phyloP scores from a whole-genome alignment of 2,888 invertebrate genomes.

The Athripsodes cinereus region DNA sequence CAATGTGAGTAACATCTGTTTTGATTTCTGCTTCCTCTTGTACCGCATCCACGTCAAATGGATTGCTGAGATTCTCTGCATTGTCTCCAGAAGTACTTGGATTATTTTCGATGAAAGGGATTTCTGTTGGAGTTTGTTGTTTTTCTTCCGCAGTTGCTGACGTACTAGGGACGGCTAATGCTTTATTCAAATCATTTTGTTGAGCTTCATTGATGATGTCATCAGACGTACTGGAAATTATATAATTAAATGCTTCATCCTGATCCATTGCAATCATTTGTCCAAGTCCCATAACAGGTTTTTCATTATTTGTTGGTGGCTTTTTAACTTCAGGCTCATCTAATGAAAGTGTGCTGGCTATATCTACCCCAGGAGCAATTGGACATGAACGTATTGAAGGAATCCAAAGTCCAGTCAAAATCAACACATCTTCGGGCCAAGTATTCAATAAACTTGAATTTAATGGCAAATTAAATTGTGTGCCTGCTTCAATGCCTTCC shows the following conservation, averaged over 20 bases:
- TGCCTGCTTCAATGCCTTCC: slow-evolving; percentile 68
- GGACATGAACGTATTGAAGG: slow-evolving; percentile 73
- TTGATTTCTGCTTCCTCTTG: slow-evolving; percentile 34
- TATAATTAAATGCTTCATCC: slow-evolving; percentile 67
- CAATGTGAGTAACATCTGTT: slow-evolving; percentile 37
- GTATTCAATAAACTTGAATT: slow-evolving; percentile 84
- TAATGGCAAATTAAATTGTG: slow-evolving; percentile 67
- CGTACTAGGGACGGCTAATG: background rate
- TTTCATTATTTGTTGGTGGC: background rate
- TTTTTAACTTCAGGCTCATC: slow-evolving; percentile 40
- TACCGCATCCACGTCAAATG: slow-evolving; percentile 36
- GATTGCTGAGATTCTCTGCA: slow-evolving; percentile 20
- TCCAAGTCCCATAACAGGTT: slow-evolving; percentile 42
- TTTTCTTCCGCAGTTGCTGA: background rate
- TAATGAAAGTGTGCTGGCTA: slow-evolving; percentile 58
- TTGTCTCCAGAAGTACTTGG: background rate
- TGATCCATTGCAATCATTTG: slow-evolving; percentile 54
- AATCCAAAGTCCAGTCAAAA: slow-evolving; percentile 80
- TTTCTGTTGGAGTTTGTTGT: background rate
- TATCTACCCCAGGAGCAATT: slow-evolving; percentile 70
- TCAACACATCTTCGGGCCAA: slow-evolving; percentile 80
- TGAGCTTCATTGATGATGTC: slow-evolving; percentile 10
- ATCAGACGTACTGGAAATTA: slow-evolving; percentile 49
- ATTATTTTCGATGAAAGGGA: slow-evolving; percentile 1
- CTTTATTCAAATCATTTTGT: background rate